These are phyloP conservation scores for Meta bourneti DNA, from an alignment of 2,888 invertebrate genomes.

Conservation along the genomic window DNA sequence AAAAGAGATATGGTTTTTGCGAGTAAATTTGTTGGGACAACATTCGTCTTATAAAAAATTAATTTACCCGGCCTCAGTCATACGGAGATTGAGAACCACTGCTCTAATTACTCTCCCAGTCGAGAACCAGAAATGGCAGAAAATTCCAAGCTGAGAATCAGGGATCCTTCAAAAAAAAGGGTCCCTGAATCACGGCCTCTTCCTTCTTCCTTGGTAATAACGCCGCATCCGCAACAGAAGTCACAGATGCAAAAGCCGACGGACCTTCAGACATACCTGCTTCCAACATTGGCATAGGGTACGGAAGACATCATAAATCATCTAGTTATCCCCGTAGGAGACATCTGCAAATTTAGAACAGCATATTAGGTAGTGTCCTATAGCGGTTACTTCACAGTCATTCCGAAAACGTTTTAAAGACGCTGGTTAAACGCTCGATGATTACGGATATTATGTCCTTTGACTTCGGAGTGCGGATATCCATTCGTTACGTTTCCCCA, in stretches of 20 bases:
- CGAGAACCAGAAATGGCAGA: no score
- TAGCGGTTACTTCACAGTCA: not conserved
- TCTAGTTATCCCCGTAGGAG: not conserved
- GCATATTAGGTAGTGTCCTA: not conserved
- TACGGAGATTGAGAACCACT: no score
- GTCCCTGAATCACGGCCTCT: not conserved
- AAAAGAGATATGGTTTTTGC: no score
- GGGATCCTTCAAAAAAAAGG: no score
- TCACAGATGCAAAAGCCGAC: no score
- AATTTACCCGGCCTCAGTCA: no score
- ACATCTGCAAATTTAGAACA: not conserved
- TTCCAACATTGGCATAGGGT: not conserved
- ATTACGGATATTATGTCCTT: not conserved
- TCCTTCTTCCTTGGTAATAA: not conserved
- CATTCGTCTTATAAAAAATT: no score
- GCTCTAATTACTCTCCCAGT: no score
- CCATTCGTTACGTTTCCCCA: not conserved
- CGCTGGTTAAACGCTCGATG: not conserved
- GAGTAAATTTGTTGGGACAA: no score
- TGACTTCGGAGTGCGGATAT: not conserved
- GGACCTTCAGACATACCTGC: no score
- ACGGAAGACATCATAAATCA: not conserved
- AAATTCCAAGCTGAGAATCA: no score
- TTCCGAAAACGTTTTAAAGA: not conserved
- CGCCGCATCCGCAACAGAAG: constrained; percentile 24